A percentile compares a stretch with the other conserved stretches of the same genome.
These are phyloP conservation scores for Sciurus carolinensis DNA, from an alignment of 2,797 vertebrate genomes.

Conservation along the genomic window DNA sequence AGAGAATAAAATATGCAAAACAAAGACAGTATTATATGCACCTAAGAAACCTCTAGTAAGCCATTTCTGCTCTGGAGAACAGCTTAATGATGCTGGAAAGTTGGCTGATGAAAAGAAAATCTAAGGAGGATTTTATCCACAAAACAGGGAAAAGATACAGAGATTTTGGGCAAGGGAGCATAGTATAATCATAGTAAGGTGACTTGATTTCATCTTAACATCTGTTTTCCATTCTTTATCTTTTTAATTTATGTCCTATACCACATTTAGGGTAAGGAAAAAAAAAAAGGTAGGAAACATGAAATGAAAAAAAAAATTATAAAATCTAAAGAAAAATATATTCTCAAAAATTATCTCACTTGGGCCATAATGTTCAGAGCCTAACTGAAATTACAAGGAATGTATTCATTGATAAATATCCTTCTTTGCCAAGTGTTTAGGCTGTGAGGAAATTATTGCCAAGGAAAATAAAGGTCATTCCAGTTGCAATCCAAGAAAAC, in stretches of 20 bases:
- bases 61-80: neutral
- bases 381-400: neutral
- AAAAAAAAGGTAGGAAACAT: neutral
- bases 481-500: constrained; percentile 61
- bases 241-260: neutral
- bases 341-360: neutral
- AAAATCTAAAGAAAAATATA: constrained; percentile 18
- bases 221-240: constrained; percentile 23
- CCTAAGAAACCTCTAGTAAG: neutral
- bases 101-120: neutral
- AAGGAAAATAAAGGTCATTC: constrained; percentile 59
- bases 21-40: neutral
- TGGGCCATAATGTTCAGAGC: constrained; percentile 10
- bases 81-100: neutral
- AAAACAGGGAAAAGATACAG: neutral
- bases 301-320: neutral
- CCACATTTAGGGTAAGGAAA: neutral
- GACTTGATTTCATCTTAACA: neutral
- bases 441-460: neutral
- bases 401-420: neutral
- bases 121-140: neutral
- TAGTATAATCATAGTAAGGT: neutral
- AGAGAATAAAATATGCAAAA: constrained; percentile 13
- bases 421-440: neutral
- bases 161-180: neutral